A percentile compares a stretch with the other conserved stretches of the same genome.
Conservation (phyloP, 64 coral and sea anemone genomes). For the Actinia tenebrosa region DNA sequence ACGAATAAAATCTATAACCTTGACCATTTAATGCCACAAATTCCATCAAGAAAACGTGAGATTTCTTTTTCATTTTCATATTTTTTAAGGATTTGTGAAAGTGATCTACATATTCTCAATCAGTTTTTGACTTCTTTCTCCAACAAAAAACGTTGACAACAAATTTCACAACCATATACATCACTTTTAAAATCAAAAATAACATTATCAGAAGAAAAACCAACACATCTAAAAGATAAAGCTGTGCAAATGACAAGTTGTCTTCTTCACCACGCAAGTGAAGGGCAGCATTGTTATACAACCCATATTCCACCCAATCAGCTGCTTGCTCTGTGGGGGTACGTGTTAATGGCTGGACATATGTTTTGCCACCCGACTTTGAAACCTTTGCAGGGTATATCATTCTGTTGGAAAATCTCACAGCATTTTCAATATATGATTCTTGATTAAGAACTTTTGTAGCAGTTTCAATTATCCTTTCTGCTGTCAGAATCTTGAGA, state of each 20-base stretch:
- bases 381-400: not conserved
- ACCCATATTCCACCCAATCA: slow-evolving; percentile 75
- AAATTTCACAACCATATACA: not conserved
- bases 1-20: no score
- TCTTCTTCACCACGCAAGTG: slow-evolving; percentile 75
- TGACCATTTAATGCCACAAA: no score
- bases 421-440: slow-evolving; percentile 38
- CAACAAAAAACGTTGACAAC: not conserved
- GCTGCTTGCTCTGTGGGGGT: slow-evolving; percentile 50
- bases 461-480: slow-evolving; percentile 16
- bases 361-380: not conserved
- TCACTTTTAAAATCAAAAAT: not conserved
- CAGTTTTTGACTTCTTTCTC: not conserved
- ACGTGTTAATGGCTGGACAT: not conserved
- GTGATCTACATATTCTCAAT: not conserved
- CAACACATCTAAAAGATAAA: slow-evolving; percentile 68
- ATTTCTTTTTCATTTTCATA: not conserved
- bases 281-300: slow-evolving; percentile 56
- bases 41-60: not conserved
- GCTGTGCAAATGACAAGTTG: slow-evolving; percentile 54
- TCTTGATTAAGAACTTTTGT: slow-evolving; percentile 50
- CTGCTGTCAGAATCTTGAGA: slow-evolving; percentile 29
- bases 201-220: slow-evolving; percentile 1
- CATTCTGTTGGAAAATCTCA: not conserved
- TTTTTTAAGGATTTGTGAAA: not conserved